phyloP scores from a whole-genome alignment of 2,113 vertebrate genomes.

The Mastomys natalensis region DNA sequence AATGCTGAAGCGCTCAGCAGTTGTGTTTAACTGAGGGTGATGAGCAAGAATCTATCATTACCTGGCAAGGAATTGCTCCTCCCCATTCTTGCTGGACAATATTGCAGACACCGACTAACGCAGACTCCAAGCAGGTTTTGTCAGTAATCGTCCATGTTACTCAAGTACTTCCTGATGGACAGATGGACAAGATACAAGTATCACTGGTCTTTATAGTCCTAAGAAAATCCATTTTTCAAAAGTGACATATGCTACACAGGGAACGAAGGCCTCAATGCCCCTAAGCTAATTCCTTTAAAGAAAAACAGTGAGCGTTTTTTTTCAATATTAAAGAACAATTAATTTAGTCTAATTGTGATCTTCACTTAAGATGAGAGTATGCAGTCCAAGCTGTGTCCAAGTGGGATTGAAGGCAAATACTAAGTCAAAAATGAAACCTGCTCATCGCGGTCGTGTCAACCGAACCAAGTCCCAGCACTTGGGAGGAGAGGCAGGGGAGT shows the following conservation, averaged over 20 bases:
- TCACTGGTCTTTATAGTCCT: no score
- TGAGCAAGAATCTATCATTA: conserved; percentile 78
- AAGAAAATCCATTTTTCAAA: no score
- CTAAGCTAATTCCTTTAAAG: conserved; percentile 32
- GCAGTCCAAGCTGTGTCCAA: background rate
- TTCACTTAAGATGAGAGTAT: no score
- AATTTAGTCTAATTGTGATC: no score
- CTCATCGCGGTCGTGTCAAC: no score
- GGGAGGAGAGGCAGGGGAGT: no score
- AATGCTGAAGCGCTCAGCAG: conserved; percentile 31
- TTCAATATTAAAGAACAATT: background rate
- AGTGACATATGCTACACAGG: conserved; percentile 33
- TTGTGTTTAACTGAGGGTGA: conserved; percentile 1
- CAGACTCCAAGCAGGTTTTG: conserved; percentile 97
- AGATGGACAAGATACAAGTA: conserved; percentile 76
- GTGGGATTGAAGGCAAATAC: conserved; percentile 37
- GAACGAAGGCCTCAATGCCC: background rate
- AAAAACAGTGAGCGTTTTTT: conserved; percentile 14
- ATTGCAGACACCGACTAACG: conserved; percentile 94
- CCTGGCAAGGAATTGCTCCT: conserved; percentile 96
- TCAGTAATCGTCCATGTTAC: conserved; percentile 98
- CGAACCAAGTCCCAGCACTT: no score
- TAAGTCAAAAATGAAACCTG: conserved; percentile 23
- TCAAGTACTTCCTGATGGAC: conserved; percentile 93
- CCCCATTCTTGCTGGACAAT: conserved; percentile 99